Evolutionary conservation across 2,888 invertebrate genomes (phyloP), one percentile per base, ranked within the genome.

Genomic region (Ophion slaviceki): DNA sequence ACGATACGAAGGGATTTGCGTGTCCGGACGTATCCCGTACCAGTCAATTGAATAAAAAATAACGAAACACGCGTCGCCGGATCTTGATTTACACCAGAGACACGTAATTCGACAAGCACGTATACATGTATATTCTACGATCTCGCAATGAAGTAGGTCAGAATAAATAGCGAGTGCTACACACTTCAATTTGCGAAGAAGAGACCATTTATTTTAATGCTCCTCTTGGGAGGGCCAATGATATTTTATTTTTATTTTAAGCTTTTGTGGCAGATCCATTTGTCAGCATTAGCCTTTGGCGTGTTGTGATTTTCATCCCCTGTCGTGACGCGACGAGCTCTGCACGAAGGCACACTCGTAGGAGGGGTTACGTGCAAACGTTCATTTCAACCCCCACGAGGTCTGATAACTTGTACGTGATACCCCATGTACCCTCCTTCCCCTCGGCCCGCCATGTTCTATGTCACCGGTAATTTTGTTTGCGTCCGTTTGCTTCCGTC

Each of bases 261-360:
- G n/a, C 28, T 40, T 76, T 77, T 17, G 76, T 36, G 36, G 68
- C 14, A 47, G n/a, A 20, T 32, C 61, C 71, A 80, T 84, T 84
- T 84, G 71, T 84, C 72, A 77, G 72, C 76, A 84, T 84, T 80
- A 84, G 76, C 20, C 66, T 47, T 59, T 76, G 66, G 84, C 76
- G 36, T 80, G 76, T 80, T 76, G 71, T 66, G 76, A 80, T 80
- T 84, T 80, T 80, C 61, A 76, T 71, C 66, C 80, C 71, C 61
- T 71, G 17, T 59, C 75, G 76, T 57, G 45, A 62, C 61, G 64
- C 20, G 24, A 64, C 57, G 64, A 64, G 64, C 66, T 66, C 47
- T 76, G 76, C 76, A 74, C 84, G 71, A 76, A 76, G 71, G 71
- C 64, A 59, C 20, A 59, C 64, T 40, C 57, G 45, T 59, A 66